Percentiles rank a stretch among this genome's conserved stretches.
Evolutionary conservation across 37 sponge, comb jelly and placozoan genomes (phyloP).

Genomic region (Aplysina aerophoba): DNA sequence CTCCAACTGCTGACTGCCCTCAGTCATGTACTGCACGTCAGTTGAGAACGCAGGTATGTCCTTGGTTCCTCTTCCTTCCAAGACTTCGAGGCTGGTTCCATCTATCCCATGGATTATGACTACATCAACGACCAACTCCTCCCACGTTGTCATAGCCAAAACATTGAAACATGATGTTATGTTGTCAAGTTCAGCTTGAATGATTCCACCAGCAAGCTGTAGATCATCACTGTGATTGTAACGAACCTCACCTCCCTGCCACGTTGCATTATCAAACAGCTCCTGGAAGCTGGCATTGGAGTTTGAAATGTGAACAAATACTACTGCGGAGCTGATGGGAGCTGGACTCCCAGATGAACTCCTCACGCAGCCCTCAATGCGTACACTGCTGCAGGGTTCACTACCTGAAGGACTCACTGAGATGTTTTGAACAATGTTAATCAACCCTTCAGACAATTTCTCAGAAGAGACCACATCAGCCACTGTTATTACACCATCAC

Average conservation of each 20-base stretch:
- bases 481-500: constrained; percentile 44
- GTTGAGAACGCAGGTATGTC: not conserved
- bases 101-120: not conserved
- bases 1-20: not conserved
- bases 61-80: not conserved
- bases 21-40: not conserved
- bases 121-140: not conserved
- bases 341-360: constrained; percentile 20
- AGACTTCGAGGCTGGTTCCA: not conserved
- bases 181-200: constrained; percentile 9
- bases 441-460: constrained; percentile 2
- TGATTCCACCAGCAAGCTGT: constrained; percentile 35
- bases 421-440: not conserved
- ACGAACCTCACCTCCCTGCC: constrained; percentile 2
- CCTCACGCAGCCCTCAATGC: constrained; percentile 27
- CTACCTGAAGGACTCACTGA: not conserved
- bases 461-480: constrained; percentile 43
- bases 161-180: constrained; percentile 26
- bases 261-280: constrained; percentile 28
- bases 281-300: constrained; percentile 35
- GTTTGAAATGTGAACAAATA: constrained; percentile 51
- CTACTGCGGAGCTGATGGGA: not conserved
- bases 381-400: constrained; percentile 11
- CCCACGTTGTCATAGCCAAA: not conserved
- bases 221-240: not conserved